Evolutionary conservation across 2,113 vertebrate species (phyloP).

Genomic region (Phoenicopterus ruber): DNA sequence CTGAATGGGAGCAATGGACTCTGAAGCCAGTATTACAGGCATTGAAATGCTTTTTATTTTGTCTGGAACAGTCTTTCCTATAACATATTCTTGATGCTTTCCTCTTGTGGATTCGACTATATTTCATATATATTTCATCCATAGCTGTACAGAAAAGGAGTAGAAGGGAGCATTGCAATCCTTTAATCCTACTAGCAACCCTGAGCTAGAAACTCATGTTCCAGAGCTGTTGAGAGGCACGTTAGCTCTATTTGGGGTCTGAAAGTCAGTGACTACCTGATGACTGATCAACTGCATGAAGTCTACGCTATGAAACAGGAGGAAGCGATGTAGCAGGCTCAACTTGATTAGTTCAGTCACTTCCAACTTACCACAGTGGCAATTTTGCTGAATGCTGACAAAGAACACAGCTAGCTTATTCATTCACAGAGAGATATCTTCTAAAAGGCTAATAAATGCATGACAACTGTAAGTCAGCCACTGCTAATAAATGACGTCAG

Average conservation of each 20-base stretch:
- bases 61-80: neutral
- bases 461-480: neutral
- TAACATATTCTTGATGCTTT: neutral
- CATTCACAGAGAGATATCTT: neutral
- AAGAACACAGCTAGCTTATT: neutral
- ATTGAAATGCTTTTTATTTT: neutral
- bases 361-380: neutral
- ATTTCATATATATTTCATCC: neutral
- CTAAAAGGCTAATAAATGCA: conserved; percentile 28
- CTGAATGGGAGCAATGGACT: neutral
- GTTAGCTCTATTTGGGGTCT: neutral
- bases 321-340: neutral
- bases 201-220: neutral
- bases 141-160: neutral
- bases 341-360: neutral
- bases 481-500: conserved; percentile 24
- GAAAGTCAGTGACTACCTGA: neutral
- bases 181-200: neutral
- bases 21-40: neutral
- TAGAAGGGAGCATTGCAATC: neutral
- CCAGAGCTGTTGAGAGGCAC: neutral
- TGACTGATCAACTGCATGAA: neutral
- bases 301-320: neutral
- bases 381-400: conserved; percentile 22
- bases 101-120: neutral